Conservation (phyloP, 2,797 vertebrate species). For the Loris lydekkerianus region DNA sequence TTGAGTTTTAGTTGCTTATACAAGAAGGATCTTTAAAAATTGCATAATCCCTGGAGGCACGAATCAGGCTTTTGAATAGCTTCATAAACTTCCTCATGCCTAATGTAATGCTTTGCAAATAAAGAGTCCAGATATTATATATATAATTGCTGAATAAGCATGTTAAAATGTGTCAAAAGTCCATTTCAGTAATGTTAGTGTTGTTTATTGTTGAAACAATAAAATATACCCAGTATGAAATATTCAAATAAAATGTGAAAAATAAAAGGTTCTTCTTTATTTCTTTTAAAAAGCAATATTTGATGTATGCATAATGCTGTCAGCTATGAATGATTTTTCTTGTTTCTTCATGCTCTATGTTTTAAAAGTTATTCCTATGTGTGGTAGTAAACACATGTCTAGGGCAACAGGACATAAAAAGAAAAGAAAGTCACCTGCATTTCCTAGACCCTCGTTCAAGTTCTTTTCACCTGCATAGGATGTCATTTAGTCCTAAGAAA, state of each 20-base stretch:
- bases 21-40: neutral
- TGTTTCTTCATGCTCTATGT: neutral
- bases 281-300: neutral
- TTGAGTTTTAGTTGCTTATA: neutral
- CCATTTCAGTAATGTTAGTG: conserved; percentile 9
- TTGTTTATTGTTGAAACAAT: conserved; percentile 21
- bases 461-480: neutral
- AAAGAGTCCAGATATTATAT: neutral
- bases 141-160: conserved; percentile 18
- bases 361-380: neutral
- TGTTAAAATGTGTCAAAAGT: neutral
- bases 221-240: neutral
- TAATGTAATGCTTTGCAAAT: neutral
- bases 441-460: neutral
- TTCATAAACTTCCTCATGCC: neutral
- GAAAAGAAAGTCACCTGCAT: neutral
- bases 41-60: neutral
- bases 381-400: neutral
- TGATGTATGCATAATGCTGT: neutral
- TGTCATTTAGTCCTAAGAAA: neutral
- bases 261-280: neutral
- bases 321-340: neutral
- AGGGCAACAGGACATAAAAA: neutral
- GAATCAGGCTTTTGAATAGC: neutral
- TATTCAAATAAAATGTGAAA: conserved; percentile 1